Conservation (phyloP, 2,888 invertebrate genomes). For the Thecocarcelia acutangulata region DNA sequence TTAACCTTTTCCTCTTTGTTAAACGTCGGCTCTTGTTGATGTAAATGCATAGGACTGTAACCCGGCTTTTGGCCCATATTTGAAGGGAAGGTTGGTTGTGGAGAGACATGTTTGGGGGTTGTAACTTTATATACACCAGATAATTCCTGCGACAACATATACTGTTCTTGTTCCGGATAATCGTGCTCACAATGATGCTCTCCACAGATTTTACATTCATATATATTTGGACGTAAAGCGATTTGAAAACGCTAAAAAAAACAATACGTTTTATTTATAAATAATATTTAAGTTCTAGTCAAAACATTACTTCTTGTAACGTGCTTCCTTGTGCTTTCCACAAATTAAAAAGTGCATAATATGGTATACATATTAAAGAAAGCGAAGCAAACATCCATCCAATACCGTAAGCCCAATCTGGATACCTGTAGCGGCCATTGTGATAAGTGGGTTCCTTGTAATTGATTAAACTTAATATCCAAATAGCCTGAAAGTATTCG, state of each 20-base stretch:
- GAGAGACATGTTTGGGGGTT: conserved; percentile 16
- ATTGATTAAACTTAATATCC: conserved; percentile 94
- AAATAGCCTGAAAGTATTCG: conserved; percentile 85
- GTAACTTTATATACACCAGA: conserved; percentile 75
- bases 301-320: conserved; percentile 85
- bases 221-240: conserved; percentile 88
- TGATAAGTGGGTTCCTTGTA: conserved; percentile 93
- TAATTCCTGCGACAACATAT: conserved; percentile 80
- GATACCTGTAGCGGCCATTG: conserved; percentile 89
- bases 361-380: conserved; percentile 92
- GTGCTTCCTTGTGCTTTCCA: conserved; percentile 87
- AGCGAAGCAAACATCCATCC: conserved; percentile 93
- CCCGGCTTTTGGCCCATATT: conserved; percentile 71
- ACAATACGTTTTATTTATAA: neutral
- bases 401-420: conserved; percentile 90
- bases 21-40: conserved; percentile 70
- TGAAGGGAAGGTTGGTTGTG: conserved; percentile 39
- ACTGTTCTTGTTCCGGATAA: conserved; percentile 82
- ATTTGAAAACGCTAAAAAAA: conserved; percentile 86
- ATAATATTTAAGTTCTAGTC: neutral
- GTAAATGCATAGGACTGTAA: conserved; percentile 75
- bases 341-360: conserved; percentile 88
- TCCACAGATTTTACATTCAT: conserved; percentile 88
- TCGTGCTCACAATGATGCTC: conserved; percentile 89
- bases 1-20: conserved; percentile 64